phyloP scores from a whole-genome alignment of 2,888 invertebrate genomes.

The Pandemis heparana region DNA sequence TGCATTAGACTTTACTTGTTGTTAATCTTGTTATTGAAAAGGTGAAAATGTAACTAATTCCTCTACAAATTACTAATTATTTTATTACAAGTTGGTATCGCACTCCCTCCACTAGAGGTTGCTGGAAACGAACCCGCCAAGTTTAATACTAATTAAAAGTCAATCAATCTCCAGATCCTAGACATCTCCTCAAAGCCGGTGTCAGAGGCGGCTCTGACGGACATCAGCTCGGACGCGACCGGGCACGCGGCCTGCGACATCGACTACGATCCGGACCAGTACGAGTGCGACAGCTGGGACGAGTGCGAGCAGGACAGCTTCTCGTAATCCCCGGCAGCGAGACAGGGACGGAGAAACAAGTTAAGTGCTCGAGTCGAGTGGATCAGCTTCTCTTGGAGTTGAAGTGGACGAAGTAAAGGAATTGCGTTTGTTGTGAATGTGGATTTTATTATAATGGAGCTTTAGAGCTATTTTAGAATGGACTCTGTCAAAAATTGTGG shows the following conservation, averaged over 20 bases:
- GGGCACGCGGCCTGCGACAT: constrained; percentile 84
- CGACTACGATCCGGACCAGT: constrained; percentile 81
- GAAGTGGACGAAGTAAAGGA: too few species aligned
- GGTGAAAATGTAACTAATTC: too few species aligned
- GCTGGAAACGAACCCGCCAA: too few species aligned
- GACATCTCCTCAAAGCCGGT: constrained; percentile 84
- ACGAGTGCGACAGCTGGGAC: constrained; percentile 84
- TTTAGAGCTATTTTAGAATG: too few species aligned
- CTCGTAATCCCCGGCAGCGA: constrained; percentile 59
- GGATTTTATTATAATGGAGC: too few species aligned
- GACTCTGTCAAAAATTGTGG: too few species aligned
- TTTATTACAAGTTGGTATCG: neutral
- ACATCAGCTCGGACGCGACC: constrained; percentile 83
- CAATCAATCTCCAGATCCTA: constrained; percentile 64
- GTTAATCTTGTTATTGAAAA: too few species aligned
- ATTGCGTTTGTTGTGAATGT: too few species aligned
- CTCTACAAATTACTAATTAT: too few species aligned
- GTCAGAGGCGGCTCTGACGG: constrained; percentile 80
- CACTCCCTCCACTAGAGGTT: neutral
- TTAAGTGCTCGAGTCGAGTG: constrained; percentile 25
- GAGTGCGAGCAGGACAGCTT: constrained; percentile 85
- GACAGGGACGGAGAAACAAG: constrained; percentile 27
- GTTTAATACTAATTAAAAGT: neutral
- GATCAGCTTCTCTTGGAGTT: too few species aligned
- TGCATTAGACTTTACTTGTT: too few species aligned